Evolutionary conservation across 1,140 invertebrate species (phyloP).

Genomic region (Drosophila tristis): DNA sequence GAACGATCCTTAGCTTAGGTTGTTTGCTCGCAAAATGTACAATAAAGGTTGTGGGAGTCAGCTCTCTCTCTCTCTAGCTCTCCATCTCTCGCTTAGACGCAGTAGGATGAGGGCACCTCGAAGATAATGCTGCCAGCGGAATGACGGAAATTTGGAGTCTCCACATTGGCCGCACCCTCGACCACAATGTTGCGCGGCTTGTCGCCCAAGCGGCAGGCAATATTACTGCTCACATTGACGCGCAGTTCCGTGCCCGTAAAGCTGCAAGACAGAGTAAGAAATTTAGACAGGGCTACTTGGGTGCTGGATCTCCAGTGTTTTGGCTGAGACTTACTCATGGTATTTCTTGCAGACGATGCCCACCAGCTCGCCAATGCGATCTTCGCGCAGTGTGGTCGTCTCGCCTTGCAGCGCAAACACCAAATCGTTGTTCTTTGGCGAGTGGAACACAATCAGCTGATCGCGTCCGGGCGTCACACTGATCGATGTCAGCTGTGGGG

Average conservation of each 20-base stretch:
- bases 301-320: fast-evolving
- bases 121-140: conserved; percentile 75
- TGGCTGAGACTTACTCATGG: conserved; percentile 87
- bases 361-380: conserved; percentile 94
- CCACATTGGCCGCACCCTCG: conserved; percentile 74
- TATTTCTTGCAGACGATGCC: conserved; percentile 92
- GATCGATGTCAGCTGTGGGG: conserved; percentile 90
- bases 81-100: conserved; percentile 48
- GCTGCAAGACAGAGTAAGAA: conserved; percentile 22
- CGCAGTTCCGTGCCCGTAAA: conserved; percentile 72
- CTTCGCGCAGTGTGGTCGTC: conserved; percentile 85
- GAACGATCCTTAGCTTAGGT: conserved; percentile 21
- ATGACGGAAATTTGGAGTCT: conserved; percentile 74
- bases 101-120: conserved; percentile 80
- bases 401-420: conserved; percentile 88
- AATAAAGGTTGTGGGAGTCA: conserved; percentile 20
- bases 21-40: conserved; percentile 55
- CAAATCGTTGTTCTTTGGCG: conserved; percentile 95
- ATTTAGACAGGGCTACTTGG: background rate
- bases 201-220: conserved; percentile 71
- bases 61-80: background rate
- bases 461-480: conserved; percentile 93
- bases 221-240: conserved; percentile 73
- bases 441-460: conserved; percentile 95
- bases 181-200: conserved; percentile 74